phyloP scores from a whole-genome alignment of 1,140 invertebrate species.

The Orussus abietinus region DNA sequence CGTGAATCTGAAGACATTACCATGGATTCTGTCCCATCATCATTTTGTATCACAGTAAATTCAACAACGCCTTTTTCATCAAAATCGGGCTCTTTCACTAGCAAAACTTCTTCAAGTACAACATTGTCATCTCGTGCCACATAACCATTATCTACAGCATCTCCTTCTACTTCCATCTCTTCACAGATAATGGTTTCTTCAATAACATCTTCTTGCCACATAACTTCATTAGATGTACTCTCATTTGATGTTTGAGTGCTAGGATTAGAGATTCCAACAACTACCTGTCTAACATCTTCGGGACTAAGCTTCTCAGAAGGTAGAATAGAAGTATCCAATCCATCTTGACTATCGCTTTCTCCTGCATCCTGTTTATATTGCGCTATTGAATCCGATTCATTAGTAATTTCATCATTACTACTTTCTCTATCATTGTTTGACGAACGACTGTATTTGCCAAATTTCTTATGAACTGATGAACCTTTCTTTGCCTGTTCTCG shows the following conservation, averaged over 20 bases:
- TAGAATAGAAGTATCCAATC: slow-evolving; percentile 19
- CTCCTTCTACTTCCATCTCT: slow-evolving; percentile 44
- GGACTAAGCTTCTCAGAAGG: slow-evolving; percentile 22
- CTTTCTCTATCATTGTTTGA: slow-evolving; percentile 16
- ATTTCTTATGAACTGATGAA: slow-evolving; percentile 25
- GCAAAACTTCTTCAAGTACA: slow-evolving; percentile 34
- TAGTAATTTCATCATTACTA: slow-evolving; percentile 19
- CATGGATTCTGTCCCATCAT: slow-evolving; percentile 33
- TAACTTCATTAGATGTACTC: slow-evolving; percentile 17
- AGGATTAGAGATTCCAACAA: slow-evolving; percentile 18
- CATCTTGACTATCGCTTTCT: slow-evolving; percentile 29
- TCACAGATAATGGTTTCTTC: slow-evolving; percentile 50
- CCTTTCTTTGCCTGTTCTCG: slow-evolving; percentile 21
- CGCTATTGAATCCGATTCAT: slow-evolving; percentile 4
- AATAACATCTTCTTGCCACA: slow-evolving; percentile 39
- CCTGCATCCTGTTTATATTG: slow-evolving; percentile 20
- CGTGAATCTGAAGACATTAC: slow-evolving; percentile 23
- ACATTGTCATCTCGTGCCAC: slow-evolving; percentile 21
- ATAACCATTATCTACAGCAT: slow-evolving; percentile 19
- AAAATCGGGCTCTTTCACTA: slow-evolving; percentile 27
- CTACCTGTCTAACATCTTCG: slow-evolving; percentile 27
- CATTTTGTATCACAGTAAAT: slow-evolving; percentile 38
- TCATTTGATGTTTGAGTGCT: slow-evolving; percentile 14
- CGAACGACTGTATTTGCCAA: slow-evolving; percentile 19
- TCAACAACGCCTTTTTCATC: slow-evolving; percentile 34